Evolutionary conservation across 2,888 invertebrate genomes (phyloP).

Genomic region (Chrysina gloriosa): DNA sequence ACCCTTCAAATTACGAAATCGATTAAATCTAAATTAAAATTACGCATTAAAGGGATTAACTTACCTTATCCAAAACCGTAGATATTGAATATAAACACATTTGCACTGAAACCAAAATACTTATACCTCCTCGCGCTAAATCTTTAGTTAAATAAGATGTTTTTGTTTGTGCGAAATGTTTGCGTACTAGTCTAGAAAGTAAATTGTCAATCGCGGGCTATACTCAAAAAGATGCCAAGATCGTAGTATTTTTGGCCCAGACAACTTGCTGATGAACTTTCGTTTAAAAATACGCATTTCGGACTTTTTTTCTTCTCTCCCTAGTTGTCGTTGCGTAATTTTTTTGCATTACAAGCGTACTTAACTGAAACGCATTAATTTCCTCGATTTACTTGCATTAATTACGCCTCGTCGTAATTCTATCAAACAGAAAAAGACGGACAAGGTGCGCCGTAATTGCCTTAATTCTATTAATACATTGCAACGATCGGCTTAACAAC

Average conservation of each 20-base stretch:
- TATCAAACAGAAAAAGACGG: background rate
- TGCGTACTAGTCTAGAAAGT: constrained; percentile 27
- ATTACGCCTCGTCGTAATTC: background rate
- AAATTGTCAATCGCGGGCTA: constrained; percentile 40
- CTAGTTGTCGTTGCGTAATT: background rate
- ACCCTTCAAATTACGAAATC: background rate
- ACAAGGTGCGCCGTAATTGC: background rate
- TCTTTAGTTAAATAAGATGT: constrained; percentile 29
- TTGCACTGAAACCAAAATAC: constrained; percentile 27
- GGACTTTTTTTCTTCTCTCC: background rate
- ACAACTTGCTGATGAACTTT: constrained; percentile 43
- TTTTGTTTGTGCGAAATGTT: constrained; percentile 39
- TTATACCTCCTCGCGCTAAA: background rate
- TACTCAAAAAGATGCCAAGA: constrained; percentile 40
- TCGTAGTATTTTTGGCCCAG: constrained; percentile 44
- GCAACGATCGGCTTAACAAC: background rate
- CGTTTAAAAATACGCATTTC: constrained; percentile 43
- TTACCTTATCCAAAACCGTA: constrained; percentile 8
- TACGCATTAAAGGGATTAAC: constrained; percentile 1
- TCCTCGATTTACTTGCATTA: no score
- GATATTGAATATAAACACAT: constrained; percentile 32
- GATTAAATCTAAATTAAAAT: constrained; percentile 1
- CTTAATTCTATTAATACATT: background rate
- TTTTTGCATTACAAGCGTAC: no score
- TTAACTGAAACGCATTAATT: no score